Evolutionary conservation across 2,888 invertebrate genomes (phyloP), one percentile per base, ranked within the genome.

Genomic region (Nasonia oneida): DNA sequence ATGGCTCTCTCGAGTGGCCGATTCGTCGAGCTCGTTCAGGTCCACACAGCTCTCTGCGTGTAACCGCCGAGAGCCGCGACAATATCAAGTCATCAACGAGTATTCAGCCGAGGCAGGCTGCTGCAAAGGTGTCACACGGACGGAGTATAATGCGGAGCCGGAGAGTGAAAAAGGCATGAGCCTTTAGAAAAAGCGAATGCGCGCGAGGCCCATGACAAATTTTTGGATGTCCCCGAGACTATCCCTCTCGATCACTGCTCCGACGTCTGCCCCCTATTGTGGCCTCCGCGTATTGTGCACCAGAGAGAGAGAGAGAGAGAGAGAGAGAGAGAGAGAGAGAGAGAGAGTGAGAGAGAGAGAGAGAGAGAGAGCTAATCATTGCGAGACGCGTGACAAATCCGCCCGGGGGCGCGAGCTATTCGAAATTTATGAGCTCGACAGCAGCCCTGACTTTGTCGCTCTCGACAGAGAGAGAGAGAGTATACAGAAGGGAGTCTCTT

Each of bases 71-170:
- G n/a, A n/a, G 57, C n/a, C 14, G 64, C 53, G 78, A 82, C 71
- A 79, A 80, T 80, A 92, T 92, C 91, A 92, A 92, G 92, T 92
- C 92, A 92, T 92, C 92, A 92, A 89, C 82, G 88, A 89, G 91
- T 90, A 91, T 92, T 92, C 91, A 80, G 71, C 71, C 15, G 71
- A 61, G n/a, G 47, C 47, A 23, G 57, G 18, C 57, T 61, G 37
- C 10, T 8, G 61, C 37, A 53, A 33, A 53, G 23, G 18, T 53
- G 47, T 42, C 33, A n/a, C 57, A n/a, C 57, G 6, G 8, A 12
- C 2, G 6, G 47, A 47, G 12, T 47, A 47, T 47, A 47, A 47
- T 12, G 10, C 10, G 12, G 42, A 18, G 18, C n/a, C 6, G 1
- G 8, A 23, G 53, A 50, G 53, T 15, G 50, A 50, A 23, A 47